These are phyloP conservation scores for Notiomystis cincta DNA, from an alignment of 2,113 vertebrate species.

Conservation along the genomic window DNA sequence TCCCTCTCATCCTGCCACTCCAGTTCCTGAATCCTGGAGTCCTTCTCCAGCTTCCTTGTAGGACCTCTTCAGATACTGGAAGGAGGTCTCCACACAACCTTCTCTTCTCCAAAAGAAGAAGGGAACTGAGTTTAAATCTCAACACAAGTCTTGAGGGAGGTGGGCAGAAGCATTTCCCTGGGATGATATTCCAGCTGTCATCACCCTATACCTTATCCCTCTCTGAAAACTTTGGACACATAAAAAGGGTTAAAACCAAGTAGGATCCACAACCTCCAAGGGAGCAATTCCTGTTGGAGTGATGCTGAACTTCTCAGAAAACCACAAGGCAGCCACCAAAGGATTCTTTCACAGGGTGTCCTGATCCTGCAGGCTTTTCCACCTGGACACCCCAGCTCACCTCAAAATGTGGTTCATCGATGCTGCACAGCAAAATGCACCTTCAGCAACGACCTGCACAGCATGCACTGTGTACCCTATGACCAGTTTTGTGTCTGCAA, in stretches of 20 bases:
- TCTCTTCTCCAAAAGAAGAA: neutral
- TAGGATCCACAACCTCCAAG: neutral
- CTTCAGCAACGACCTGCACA: neutral
- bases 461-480: fast-evolving
- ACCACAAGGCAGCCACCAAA: neutral
- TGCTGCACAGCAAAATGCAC: neutral
- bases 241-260: neutral
- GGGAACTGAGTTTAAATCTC: neutral
- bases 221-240: neutral
- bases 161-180: neutral
- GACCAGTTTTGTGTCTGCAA: fast-evolving
- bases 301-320: neutral
- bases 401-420: fast-evolving
- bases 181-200: neutral
- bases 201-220: neutral
- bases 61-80: neutral
- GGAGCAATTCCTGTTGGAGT: neutral
- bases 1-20: neutral
- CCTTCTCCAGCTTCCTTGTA: neutral
- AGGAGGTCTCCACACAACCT: neutral
- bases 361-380: neutral
- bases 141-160: neutral
- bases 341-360: no score
- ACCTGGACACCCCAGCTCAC: neutral
- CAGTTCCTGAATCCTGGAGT: neutral